Conservation (phyloP, 2,888 invertebrate genomes). For the Phymatocera aterrima region DNA sequence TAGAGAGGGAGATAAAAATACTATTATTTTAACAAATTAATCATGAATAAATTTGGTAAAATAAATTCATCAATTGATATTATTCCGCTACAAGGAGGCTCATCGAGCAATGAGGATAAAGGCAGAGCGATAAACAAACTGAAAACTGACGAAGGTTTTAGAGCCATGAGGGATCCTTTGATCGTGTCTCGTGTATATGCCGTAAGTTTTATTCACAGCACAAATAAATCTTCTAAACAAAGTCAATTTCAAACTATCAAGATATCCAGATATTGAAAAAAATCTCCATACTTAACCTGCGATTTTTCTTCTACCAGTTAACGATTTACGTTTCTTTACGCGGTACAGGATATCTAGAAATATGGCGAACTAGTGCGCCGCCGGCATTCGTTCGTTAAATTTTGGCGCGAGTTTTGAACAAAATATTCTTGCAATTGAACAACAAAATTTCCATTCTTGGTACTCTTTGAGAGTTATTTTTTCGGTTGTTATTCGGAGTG, state of each 20-base stretch:
- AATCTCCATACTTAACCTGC: conserved; percentile 5
- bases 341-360: not conserved
- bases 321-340: conserved; percentile 27
- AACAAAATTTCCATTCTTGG: too few species aligned
- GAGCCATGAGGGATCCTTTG: conserved; percentile 71
- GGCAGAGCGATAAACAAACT: conserved; percentile 55
- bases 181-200: conserved; percentile 76
- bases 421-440: not conserved
- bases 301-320: conserved; percentile 9
- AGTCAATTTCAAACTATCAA: not conserved
- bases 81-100: conserved; percentile 70
- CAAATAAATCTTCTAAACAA: not conserved
- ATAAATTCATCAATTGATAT: conserved; percentile 71
- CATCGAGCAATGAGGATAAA: conserved; percentile 64
- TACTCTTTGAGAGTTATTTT: too few species aligned
- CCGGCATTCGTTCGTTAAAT: not conserved
- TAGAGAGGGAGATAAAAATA: not conserved
- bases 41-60: conserved; percentile 67
- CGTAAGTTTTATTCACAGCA: conserved; percentile 64
- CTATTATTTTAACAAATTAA: not conserved
- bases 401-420: conserved; percentile 33
- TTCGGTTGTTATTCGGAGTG: too few species aligned
- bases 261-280: not conserved
- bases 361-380: not conserved
- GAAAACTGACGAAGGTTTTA: conserved; percentile 53